Evolutionary conservation across 2,113 vertebrate genomes (phyloP).

Genomic region (Tragelaphus buxtoni): DNA sequence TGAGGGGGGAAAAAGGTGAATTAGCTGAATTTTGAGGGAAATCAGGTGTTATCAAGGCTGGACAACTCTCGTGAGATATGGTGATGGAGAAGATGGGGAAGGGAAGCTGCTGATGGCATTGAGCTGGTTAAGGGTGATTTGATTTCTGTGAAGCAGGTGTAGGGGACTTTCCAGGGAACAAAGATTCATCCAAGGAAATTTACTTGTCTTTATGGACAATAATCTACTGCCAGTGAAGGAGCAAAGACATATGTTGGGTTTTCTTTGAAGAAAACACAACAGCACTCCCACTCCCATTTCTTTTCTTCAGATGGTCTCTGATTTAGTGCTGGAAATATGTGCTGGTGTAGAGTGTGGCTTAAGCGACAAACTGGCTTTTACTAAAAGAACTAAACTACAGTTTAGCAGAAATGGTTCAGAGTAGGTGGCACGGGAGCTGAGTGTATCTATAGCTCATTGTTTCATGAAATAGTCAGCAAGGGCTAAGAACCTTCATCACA

Average conservation of each 20-base stretch:
- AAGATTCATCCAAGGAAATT: neutral
- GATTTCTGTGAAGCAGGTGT: neutral
- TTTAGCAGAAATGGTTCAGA: neutral
- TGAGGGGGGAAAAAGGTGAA: neutral
- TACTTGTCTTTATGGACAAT: neutral
- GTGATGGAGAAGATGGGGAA: neutral
- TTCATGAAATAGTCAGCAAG: neutral
- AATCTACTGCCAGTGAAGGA: neutral
- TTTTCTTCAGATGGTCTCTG: neutral
- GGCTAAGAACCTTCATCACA: neutral
- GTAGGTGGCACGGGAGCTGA: neutral
- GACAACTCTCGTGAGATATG: neutral
- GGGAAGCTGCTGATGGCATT: neutral
- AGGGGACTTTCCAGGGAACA: neutral
- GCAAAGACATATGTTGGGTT: neutral
- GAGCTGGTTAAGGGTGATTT: neutral
- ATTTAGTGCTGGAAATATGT: constrained; percentile 16
- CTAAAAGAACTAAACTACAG: neutral
- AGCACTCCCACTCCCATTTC: neutral
- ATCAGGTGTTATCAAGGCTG: neutral
- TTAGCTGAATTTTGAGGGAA: neutral
- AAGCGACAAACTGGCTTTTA: neutral
- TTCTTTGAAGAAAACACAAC: neutral
- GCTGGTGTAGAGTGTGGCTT: neutral
- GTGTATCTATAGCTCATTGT: neutral